Conservation (phyloP, 2,888 invertebrate species). For the Cremastinae sp. region DNA sequence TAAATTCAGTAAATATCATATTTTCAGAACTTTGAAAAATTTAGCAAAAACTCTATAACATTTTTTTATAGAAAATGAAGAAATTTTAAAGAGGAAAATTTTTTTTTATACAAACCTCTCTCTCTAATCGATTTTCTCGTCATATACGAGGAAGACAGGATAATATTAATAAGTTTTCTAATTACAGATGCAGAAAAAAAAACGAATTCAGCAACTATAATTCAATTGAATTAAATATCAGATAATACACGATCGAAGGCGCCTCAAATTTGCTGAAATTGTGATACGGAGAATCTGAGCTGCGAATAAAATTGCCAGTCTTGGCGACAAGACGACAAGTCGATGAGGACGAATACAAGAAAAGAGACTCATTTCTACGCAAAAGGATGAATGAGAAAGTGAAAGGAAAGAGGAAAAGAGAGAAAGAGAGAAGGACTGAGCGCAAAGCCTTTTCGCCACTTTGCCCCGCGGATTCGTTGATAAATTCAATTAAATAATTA, state of each 20-base stretch:
- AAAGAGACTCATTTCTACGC: constrained; percentile 38
- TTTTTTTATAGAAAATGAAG: no score
- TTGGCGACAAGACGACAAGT: constrained; percentile 37
- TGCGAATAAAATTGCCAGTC: constrained; percentile 47
- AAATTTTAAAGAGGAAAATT: no score
- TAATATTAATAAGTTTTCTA: no score
- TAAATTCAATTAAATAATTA: constrained; percentile 79
- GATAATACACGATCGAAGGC: no score
- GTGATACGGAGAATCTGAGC: constrained; percentile 22
- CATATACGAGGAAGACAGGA: no score
- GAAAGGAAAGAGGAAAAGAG: constrained; percentile 16
- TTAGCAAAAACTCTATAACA: no score
- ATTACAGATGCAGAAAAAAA: no score
- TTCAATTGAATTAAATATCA: no score
- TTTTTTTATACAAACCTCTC: no score
- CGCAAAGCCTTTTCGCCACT: constrained; percentile 12
- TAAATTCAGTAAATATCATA: not conserved
- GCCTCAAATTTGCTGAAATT: constrained; percentile 2
- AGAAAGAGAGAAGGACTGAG: not conserved
- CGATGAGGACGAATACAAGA: constrained; percentile 28
- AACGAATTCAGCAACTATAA: not conserved
- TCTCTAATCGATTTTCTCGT: no score
- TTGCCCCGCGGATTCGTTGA: constrained; percentile 46
- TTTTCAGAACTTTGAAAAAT: no score
- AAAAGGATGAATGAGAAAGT: constrained; percentile 6